Conservation (phyloP, 2,888 invertebrate species). For the Hesperia comma region DNA sequence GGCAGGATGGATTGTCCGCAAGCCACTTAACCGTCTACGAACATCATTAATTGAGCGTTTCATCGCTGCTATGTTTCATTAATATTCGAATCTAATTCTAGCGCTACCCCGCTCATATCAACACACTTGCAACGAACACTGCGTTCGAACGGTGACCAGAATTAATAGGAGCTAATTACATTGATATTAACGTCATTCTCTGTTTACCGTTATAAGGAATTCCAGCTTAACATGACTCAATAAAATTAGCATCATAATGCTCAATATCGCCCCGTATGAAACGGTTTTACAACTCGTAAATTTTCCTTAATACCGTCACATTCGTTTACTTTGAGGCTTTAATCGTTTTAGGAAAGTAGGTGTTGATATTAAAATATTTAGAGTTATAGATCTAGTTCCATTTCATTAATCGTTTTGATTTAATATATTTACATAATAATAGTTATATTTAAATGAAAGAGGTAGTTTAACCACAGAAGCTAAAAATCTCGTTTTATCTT, state of each 20-base stretch:
- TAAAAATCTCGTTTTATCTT: background rate
- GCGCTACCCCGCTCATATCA: constrained; percentile 38
- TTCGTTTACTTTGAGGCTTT: constrained; percentile 22
- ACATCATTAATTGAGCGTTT: constrained; percentile 76
- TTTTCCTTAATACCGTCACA: constrained; percentile 17
- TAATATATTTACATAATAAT: constrained; percentile 1
- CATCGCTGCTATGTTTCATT: constrained; percentile 75
- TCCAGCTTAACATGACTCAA: constrained; percentile 41
- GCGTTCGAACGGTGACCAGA: constrained; percentile 47
- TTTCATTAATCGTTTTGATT: constrained; percentile 8
- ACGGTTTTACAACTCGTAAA: constrained; percentile 38
- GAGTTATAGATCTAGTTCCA: constrained; percentile 22
- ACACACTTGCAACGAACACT: constrained; percentile 41
- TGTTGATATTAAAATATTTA: constrained; percentile 18
- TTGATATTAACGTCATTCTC: constrained; percentile 51
- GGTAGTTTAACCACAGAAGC: background rate
- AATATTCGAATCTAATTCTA: constrained; percentile 61
- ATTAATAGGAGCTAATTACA: constrained; percentile 54
- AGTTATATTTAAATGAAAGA: too few species aligned
- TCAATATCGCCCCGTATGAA: constrained; percentile 54
- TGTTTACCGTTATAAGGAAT: constrained; percentile 46
- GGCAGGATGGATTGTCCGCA: constrained; percentile 1
- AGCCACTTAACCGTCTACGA: constrained; percentile 56
- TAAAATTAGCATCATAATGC: constrained; percentile 64
- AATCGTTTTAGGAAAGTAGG: constrained; percentile 20